Conservation (phyloP, 2,797 vertebrate species). For the Bradypodion pumilum region DNA sequence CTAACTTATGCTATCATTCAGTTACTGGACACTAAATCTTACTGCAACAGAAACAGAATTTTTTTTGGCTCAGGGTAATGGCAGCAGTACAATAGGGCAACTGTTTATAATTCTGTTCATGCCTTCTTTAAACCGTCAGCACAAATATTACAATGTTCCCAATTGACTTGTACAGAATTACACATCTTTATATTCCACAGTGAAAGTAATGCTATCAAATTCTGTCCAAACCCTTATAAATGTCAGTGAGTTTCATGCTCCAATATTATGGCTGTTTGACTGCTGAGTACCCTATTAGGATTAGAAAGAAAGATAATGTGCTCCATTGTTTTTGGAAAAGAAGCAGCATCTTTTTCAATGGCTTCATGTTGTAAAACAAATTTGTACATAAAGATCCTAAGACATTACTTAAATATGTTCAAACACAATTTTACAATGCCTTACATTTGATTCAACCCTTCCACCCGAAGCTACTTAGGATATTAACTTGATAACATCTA, state of each 20-base stretch:
- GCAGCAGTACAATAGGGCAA: not conserved
- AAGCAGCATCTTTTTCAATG: slow-evolving; percentile 47
- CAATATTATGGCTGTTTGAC: slow-evolving; percentile 50
- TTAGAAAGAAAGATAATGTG: slow-evolving; percentile 57
- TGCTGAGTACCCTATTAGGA: slow-evolving; percentile 27
- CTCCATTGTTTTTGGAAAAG: slow-evolving; percentile 35
- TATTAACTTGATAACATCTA: slow-evolving; percentile 51
- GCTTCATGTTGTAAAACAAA: slow-evolving; percentile 34
- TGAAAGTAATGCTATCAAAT: slow-evolving; percentile 41
- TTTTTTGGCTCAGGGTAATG: slow-evolving; percentile 14
- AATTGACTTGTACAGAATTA: slow-evolving; percentile 29
- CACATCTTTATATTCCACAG: slow-evolving; percentile 44
- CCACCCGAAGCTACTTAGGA: slow-evolving; percentile 48
- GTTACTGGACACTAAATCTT: slow-evolving; percentile 12
- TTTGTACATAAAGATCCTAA: slow-evolving; percentile 34
- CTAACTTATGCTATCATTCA: not conserved
- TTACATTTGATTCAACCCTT: slow-evolving; percentile 48
- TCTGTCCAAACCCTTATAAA: slow-evolving; percentile 51
- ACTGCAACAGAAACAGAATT: not conserved
- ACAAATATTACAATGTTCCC: slow-evolving; percentile 45
- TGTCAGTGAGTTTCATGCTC: slow-evolving; percentile 41
- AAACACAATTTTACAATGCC: slow-evolving; percentile 46
- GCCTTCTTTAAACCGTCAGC: slow-evolving; percentile 42
- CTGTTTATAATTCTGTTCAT: slow-evolving; percentile 32
- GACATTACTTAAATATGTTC: slow-evolving; percentile 54